A percentile compares a stretch with the other conserved stretches of the same genome.
These are phyloP conservation scores for Ophioninae sp. DNA, from an alignment of 2,888 invertebrate genomes.

Conservation along the genomic window DNA sequence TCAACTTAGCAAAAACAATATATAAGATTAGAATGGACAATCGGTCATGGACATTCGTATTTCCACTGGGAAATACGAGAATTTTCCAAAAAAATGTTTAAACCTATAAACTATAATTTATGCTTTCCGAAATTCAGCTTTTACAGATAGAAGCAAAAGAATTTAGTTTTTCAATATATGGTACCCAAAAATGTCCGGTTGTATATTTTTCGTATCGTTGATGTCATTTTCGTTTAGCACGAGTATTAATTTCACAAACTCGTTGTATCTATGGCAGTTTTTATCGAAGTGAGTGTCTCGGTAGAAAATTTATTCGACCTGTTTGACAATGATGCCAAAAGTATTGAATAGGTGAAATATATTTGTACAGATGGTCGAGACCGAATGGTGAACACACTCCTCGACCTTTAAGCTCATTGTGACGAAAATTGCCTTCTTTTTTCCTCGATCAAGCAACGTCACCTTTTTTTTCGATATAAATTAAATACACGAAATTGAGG, in stretches of 20 bases:
- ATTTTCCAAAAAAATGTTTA: no score
- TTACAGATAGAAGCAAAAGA: no score
- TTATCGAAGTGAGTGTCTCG: not conserved
- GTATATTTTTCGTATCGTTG: not conserved
- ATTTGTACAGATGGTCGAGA: constrained; percentile 18
- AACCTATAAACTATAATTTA: no score
- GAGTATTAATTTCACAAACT: not conserved
- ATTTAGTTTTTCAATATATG: no score
- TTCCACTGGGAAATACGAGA: no score
- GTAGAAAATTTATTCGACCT: constrained; percentile 1
- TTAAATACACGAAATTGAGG: not conserved
- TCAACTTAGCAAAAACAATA: no score
- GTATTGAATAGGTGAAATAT: not conserved
- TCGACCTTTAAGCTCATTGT: not conserved
- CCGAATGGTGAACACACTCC: not conserved
- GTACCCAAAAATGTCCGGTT: not conserved
- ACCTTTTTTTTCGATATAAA: not conserved
- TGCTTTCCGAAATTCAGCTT: no score
- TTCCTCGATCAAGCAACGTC: not conserved
- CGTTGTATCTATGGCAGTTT: not conserved
- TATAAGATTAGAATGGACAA: no score
- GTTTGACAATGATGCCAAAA: not conserved
- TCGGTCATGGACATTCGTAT: no score
- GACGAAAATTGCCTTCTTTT: not conserved
- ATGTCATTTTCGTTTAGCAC: not conserved